Base-by-base conservation (phyloP, 2,888 invertebrate species). In the Erebia aethiops region DNA sequence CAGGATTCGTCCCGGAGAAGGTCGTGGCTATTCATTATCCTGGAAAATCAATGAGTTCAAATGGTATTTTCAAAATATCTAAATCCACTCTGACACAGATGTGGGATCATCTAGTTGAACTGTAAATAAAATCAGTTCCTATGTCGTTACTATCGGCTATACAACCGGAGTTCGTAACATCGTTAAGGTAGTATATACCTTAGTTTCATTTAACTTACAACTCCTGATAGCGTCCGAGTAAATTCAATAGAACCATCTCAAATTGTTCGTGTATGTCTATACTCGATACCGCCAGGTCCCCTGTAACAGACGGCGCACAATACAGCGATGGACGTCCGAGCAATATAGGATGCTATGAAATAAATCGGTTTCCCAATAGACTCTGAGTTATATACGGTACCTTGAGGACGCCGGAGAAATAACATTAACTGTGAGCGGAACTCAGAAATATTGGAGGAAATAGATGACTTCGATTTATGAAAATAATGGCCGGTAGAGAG, bases 161-260 rank as follows among this genome's bases (percentile, higher is more conserved):
- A 54, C 16, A 16, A 54, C 5, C 54, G 9, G 18, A 54, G 18
- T 54, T 3, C 16, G 10, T 56, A 56, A 14, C 21, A 13, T 11
- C 11, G 21, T 13, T 13, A 11, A 56, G 21, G 56, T 13, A 21
- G 13, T 18, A 16, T 9, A 10, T 18, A 54, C 10, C 26, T 57
- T 13, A 26, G 4, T 26, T 57, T 11, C 56, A 14, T 56, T 21
- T 62, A 18, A 61, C 43, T 13, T 51, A 14, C 62, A 64, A 43
- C 54, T 52, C n/a, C 57, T 63, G 66, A 62, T 65, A 71, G 67
- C 82, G 77, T 79, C 77, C 77, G 75, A 76, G 74, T 77, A 76
- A 78, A 82, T 82, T 83, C 81, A 82, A 84, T 84, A 78, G 81
- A 76, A 77, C 76, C 76, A 77, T 80, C 84, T 82, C 83, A 84